A percentile compares a stretch with the other conserved stretches of the same genome.
Conservation (phyloP, 2,888 invertebrate species). For the Crematogaster levior region DNA sequence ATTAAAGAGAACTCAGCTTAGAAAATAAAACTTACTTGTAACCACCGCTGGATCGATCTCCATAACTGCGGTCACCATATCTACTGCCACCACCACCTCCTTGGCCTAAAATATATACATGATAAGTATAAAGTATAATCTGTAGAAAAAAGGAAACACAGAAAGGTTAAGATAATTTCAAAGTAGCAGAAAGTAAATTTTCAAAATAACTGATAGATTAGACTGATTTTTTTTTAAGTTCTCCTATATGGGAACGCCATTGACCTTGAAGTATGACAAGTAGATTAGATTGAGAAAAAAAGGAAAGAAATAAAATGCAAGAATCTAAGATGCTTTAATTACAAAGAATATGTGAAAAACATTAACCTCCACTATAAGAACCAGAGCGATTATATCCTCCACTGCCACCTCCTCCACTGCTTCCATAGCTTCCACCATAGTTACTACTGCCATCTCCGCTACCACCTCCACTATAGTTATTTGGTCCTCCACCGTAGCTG, state of each 20-base stretch:
- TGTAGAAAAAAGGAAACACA: not conserved
- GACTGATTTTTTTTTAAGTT: too few relatives aligned
- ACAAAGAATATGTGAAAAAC: not conserved
- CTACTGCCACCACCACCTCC: constrained; percentile 84
- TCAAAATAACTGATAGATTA: too few relatives aligned
- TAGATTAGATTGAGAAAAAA: too few relatives aligned
- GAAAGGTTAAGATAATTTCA: not conserved
- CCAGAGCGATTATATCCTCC: constrained; percentile 85
- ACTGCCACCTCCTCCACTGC: constrained; percentile 79
- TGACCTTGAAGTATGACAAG: too few relatives aligned
- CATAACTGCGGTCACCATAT: constrained; percentile 86
- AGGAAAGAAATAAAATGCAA: not conserved
- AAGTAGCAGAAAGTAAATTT: not conserved
- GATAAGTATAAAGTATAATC: not conserved
- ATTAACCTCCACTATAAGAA: constrained; percentile 77
- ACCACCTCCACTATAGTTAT: constrained; percentile 80
- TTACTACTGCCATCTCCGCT: constrained; percentile 86
- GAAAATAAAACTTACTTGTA: constrained; percentile 84
- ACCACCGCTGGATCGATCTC: constrained; percentile 83
- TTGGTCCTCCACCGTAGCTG: constrained; percentile 79
- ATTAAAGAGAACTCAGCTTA: constrained; percentile 47
- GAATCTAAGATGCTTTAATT: not conserved
- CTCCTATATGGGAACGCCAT: too few relatives aligned
- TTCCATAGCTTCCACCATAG: constrained; percentile 84
- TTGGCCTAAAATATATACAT: constrained; percentile 84